phyloP scores from a whole-genome alignment of 2,113 vertebrate genomes.

The Craseonycteris thonglongyai region DNA sequence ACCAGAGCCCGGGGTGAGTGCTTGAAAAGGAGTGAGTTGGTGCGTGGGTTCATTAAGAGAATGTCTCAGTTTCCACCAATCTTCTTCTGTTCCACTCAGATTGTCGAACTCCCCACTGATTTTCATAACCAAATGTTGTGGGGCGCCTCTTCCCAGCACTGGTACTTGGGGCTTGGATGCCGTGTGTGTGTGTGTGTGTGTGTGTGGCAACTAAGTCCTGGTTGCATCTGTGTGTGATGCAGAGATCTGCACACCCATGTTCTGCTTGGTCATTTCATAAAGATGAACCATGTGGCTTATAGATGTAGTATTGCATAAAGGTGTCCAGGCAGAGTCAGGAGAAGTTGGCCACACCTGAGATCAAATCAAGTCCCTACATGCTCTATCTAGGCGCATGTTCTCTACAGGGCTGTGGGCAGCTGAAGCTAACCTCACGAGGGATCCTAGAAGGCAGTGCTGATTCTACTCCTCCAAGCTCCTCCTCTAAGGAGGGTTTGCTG shows the following conservation, averaged over 20 bases:
- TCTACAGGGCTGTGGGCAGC: neutral
- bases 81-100: neutral
- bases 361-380: neutral
- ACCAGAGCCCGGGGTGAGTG: too few species aligned
- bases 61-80: too few species aligned
- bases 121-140: too few species aligned
- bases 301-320: neutral
- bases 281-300: neutral
- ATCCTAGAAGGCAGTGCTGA: neutral
- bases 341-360: neutral
- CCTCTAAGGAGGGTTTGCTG: neutral
- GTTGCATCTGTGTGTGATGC: neutral
- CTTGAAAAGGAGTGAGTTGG: too few species aligned
- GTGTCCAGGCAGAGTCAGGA: neutral
- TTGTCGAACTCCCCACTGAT: neutral
- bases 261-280: neutral
- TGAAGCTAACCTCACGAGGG: neutral
- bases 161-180: too few species aligned
- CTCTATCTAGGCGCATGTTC: neutral
- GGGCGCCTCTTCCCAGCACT: too few species aligned
- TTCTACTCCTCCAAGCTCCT: neutral
- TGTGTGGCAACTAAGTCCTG: neutral
- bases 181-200: too few species aligned
- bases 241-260: neutral
- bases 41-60: too few species aligned